These are phyloP conservation scores for Eurois occulta DNA, from an alignment of 2,888 invertebrate species.

Conservation along the genomic window DNA sequence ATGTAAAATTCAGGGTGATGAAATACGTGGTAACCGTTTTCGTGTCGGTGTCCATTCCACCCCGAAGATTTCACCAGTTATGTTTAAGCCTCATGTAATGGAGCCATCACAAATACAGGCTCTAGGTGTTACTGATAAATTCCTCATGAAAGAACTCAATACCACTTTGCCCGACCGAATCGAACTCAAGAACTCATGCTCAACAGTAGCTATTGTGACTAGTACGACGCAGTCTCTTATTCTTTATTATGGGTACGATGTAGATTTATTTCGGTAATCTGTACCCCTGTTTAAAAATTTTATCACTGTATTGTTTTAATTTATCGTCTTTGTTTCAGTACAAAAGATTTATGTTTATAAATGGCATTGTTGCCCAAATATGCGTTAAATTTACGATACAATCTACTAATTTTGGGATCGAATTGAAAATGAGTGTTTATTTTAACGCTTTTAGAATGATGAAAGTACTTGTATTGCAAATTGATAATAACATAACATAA, in stretches of 20 bases:
- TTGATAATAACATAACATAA: background rate
- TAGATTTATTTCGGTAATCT: slow-evolving; percentile 40
- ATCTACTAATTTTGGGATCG: slow-evolving; percentile 5
- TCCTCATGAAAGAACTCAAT: background rate
- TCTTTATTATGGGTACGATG: background rate
- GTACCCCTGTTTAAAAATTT: slow-evolving; percentile 2
- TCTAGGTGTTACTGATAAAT: background rate
- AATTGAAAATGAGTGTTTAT: slow-evolving; percentile 1
- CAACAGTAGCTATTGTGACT: background rate
- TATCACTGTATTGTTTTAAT: slow-evolving; percentile 29
- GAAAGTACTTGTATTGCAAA: background rate
- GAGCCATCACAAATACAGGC: background rate
- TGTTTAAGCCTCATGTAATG: background rate
- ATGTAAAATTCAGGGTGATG: too few species aligned
- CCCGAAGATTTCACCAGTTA: too few species aligned
- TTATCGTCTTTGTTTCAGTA: slow-evolving; percentile 33
- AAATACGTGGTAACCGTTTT: too few species aligned
- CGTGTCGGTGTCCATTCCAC: too few species aligned
- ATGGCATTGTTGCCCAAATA: slow-evolving; percentile 21
- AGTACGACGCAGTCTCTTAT: background rate
- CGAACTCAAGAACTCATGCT: background rate
- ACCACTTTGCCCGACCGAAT: background rate
- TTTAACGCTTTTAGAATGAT: background rate
- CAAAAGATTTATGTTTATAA: slow-evolving; percentile 11
- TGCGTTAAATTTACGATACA: slow-evolving; percentile 8